Conservation (phyloP, 2,888 invertebrate genomes). For the Euzophera pinguis region DNA sequence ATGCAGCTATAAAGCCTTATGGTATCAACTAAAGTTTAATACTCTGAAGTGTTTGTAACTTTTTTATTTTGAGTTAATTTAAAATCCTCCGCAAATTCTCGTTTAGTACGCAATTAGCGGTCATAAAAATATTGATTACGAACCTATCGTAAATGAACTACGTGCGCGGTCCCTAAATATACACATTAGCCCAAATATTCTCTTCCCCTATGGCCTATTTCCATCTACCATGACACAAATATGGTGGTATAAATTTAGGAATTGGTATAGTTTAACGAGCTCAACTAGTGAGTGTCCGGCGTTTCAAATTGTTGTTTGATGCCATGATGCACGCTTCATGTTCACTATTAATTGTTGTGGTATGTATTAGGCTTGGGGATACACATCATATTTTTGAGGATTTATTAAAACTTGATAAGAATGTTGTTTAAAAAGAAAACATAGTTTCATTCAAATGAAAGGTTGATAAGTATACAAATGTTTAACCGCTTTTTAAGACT, state of each 20-base stretch:
- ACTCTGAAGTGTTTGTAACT: too few species aligned
- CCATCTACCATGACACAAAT: conserved; percentile 42
- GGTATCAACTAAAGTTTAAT: too few species aligned
- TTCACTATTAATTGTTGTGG: conserved; percentile 44
- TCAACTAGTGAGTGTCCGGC: conserved; percentile 66
- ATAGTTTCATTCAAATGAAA: too few species aligned
- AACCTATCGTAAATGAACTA: not conserved
- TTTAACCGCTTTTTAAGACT: too few species aligned
- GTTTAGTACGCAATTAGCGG: too few species aligned
- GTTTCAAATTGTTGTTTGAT: conserved; percentile 58
- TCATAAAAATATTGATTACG: too few species aligned
- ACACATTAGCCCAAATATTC: conserved; percentile 3
- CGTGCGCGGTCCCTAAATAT: not conserved
- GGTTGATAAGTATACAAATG: too few species aligned
- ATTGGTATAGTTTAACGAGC: conserved; percentile 72
- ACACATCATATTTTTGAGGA: not conserved
- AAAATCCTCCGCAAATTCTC: too few species aligned
- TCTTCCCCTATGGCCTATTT: conserved; percentile 1
- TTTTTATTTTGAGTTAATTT: too few species aligned
- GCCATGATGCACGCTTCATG: conserved; percentile 48
- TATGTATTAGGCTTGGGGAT: conserved; percentile 20
- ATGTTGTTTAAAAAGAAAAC: too few species aligned
- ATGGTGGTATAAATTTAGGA: conserved; percentile 64
- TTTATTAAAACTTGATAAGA: too few species aligned
- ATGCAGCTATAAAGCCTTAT: too few species aligned